phyloP scores from a whole-genome alignment of 2,888 invertebrate genomes.

The Troides aeacus region DNA sequence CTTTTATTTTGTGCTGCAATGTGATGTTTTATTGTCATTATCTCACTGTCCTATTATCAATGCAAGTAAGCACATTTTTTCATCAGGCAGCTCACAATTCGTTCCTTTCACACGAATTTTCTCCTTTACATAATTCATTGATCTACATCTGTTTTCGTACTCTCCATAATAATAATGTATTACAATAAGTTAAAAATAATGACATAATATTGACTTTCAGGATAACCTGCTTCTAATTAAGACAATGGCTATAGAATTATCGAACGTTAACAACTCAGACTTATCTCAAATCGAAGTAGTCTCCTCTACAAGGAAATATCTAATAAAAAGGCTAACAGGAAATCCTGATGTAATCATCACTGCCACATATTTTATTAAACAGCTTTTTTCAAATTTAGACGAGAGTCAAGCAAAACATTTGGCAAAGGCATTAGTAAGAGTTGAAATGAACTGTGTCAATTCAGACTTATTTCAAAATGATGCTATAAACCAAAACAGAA shows the following conservation, averaged over 20 bases:
- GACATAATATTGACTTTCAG: conserved; percentile 46
- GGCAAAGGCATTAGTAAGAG: conserved; percentile 58
- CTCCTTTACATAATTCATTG: too few species aligned
- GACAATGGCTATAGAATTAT: conserved; percentile 52
- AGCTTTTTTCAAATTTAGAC: conserved; percentile 56
- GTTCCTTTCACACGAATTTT: too few species aligned
- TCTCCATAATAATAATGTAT: neutral
- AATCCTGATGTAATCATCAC: conserved; percentile 44
- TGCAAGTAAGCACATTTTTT: too few species aligned
- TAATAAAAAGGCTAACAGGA: conserved; percentile 53
- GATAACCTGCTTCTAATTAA: conserved; percentile 59
- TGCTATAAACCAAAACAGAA: conserved; percentile 50
- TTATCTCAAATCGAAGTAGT: conserved; percentile 36
- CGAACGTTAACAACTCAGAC: conserved; percentile 38
- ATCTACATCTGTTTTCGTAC: neutral
- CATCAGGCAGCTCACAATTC: too few species aligned
- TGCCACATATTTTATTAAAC: conserved; percentile 48
- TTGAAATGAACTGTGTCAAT: conserved; percentile 42
- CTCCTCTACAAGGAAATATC: conserved; percentile 48
- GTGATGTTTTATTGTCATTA: too few species aligned
- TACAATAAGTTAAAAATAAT: neutral
- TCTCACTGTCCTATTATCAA: too few species aligned
- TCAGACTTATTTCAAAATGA: conserved; percentile 47
- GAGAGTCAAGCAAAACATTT: conserved; percentile 50
- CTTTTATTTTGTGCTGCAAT: too few species aligned